Conservation (phyloP, 2,797 vertebrate species). For the Pseudopleuronectes americanus region DNA sequence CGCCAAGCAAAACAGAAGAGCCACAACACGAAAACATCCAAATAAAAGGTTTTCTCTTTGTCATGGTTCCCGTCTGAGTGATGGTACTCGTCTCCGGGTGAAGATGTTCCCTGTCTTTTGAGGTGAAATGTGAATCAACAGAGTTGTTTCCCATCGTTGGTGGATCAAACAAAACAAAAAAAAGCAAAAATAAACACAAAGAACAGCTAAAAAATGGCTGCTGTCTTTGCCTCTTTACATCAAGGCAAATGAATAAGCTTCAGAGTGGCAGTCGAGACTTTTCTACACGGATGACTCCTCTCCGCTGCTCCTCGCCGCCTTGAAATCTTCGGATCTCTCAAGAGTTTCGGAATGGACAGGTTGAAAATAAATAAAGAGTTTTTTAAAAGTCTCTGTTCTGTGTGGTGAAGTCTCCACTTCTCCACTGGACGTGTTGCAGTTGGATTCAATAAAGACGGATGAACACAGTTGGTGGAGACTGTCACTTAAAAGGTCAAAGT, state of each 20-base stretch:
- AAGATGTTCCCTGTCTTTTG: constrained; percentile 51
- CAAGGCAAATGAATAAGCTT: constrained; percentile 48
- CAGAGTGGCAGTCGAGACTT: constrained; percentile 44
- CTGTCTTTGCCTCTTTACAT: constrained; percentile 38
- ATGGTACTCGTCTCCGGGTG: constrained; percentile 23
- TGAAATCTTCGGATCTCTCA: constrained; percentile 62
- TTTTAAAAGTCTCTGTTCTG: constrained; percentile 34
- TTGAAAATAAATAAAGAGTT: constrained; percentile 55
- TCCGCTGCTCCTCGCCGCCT: constrained; percentile 13
- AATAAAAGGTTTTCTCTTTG: constrained; percentile 28
- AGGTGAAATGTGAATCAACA: constrained; percentile 62
- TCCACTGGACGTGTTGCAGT: constrained; percentile 17
- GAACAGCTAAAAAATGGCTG: constrained; percentile 42
- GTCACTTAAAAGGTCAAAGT: constrained; percentile 25
- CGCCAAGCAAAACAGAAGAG: constrained; percentile 29
- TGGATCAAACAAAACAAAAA: neutral
- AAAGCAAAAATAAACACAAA: neutral
- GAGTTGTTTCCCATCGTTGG: constrained; percentile 25
- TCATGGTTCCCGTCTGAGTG: constrained; percentile 33
- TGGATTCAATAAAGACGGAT: constrained; percentile 35
- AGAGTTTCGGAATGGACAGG: constrained; percentile 47
- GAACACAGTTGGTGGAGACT: constrained; percentile 20
- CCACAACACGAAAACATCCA: constrained; percentile 11
- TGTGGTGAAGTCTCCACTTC: constrained; percentile 14
- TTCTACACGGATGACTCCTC: constrained; percentile 6